These are phyloP conservation scores for Laticauda laticaudata DNA, from an alignment of 2,113 vertebrate species.

Conservation along the genomic window DNA sequence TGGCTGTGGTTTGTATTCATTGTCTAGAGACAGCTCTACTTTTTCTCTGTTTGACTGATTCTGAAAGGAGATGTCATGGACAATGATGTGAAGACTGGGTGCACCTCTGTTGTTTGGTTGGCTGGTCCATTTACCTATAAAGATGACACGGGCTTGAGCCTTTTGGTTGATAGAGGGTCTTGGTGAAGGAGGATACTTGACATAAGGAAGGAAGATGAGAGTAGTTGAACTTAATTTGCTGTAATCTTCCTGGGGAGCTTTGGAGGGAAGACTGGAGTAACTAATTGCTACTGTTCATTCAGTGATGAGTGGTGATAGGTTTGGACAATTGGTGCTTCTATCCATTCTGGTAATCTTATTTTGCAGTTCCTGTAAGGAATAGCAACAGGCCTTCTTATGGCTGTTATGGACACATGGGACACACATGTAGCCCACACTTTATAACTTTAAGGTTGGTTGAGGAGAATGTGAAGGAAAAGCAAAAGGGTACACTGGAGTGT, in stretches of 20 bases:
- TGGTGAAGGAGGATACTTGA: neutral
- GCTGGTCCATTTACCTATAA: neutral
- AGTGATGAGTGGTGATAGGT: neutral
- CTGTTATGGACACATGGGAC: neutral
- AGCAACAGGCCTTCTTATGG: neutral
- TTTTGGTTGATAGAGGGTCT: neutral
- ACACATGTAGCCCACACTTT: neutral
- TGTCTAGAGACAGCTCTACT: neutral
- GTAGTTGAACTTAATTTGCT: neutral
- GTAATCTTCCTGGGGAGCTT: neutral
- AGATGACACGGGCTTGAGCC: neutral
- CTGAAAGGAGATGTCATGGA: neutral
- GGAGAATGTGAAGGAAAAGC: neutral
- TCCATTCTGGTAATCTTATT: neutral
- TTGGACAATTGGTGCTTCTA: neutral
- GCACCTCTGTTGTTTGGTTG: neutral
- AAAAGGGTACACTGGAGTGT: neutral
- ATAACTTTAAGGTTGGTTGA: neutral
- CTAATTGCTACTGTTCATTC: neutral
- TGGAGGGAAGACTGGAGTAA: neutral
- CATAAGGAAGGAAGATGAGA: neutral
- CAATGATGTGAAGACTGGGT: neutral
- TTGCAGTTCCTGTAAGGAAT: neutral
- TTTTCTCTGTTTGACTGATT: neutral
- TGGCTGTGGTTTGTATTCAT: neutral